Percentiles rank a stretch among this genome's conserved stretches.
Conservation (phyloP, 2,113 vertebrate species). For the Thunnus thynnus region DNA sequence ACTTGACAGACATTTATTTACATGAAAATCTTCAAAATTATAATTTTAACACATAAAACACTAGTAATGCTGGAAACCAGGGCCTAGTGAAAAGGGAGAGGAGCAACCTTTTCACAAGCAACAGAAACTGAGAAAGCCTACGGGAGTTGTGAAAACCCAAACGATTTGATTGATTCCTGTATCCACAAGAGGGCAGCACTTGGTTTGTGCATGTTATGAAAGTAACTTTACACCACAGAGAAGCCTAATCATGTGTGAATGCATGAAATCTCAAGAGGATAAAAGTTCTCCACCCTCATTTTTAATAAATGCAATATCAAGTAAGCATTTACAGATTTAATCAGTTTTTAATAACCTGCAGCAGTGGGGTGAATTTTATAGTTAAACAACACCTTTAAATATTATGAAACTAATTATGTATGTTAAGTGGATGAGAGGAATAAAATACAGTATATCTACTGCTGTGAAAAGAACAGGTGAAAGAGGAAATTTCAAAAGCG, state of each 20-base stretch:
- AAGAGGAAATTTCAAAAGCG: neutral
- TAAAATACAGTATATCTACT: no score
- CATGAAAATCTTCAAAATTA: no score
- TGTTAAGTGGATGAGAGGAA: no score
- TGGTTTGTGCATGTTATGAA: neutral
- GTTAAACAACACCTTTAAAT: neutral
- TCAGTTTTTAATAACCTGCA: neutral
- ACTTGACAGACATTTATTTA: no score
- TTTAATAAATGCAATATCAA: neutral
- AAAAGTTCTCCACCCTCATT: neutral
- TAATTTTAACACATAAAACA: no score
- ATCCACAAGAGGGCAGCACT: conserved; percentile 56
- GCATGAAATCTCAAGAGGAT: neutral
- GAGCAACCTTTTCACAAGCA: no score
- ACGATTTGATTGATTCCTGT: neutral
- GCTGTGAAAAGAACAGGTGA: no score
- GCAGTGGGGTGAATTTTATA: neutral
- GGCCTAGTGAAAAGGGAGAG: no score
- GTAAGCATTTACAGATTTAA: neutral
- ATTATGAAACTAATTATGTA: neutral
- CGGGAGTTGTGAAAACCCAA: no score
- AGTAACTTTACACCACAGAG: neutral
- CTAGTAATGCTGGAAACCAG: no score
- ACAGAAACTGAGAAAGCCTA: no score
- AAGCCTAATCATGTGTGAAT: neutral